These are phyloP conservation scores for Drosophila kambysellisi DNA, from an alignment of 2,888 invertebrate species.

Conservation along the genomic window DNA sequence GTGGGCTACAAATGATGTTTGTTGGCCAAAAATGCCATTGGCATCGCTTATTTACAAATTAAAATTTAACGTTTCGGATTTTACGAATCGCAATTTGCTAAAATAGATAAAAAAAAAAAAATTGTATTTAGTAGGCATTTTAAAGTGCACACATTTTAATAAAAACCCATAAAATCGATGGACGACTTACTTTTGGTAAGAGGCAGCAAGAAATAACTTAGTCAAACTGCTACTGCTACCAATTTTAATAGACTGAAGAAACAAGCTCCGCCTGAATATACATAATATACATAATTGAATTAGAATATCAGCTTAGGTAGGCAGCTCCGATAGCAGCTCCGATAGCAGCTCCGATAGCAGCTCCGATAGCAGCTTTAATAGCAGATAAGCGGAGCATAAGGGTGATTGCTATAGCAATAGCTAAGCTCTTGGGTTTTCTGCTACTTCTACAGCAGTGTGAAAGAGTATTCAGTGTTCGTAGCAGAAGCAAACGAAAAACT, in stretches of 20 bases:
- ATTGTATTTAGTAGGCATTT: background rate
- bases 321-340: background rate
- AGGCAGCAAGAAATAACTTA: background rate
- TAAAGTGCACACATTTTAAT: background rate
- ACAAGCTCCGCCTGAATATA: no score
- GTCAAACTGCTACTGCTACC: background rate
- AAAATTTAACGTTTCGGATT: background rate
- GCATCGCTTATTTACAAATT: background rate
- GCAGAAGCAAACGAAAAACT: background rate
- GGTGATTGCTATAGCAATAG: background rate
- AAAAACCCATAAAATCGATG: background rate
- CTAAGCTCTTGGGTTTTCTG: background rate
- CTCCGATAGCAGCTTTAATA: no score
- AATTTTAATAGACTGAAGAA: background rate
- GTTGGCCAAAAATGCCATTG: slow-evolving; percentile 12
- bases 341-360: background rate
- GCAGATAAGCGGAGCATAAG: background rate
- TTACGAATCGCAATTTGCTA: background rate
- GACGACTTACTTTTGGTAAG: background rate
- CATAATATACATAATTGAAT: background rate
- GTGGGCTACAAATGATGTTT: slow-evolving; percentile 20
- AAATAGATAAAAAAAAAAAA: background rate
- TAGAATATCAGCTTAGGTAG: background rate
- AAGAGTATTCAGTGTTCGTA: background rate
- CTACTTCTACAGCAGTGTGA: background rate